phyloP scores from a whole-genome alignment of 2,797 vertebrate species.

The Pangasius larnaudii region DNA sequence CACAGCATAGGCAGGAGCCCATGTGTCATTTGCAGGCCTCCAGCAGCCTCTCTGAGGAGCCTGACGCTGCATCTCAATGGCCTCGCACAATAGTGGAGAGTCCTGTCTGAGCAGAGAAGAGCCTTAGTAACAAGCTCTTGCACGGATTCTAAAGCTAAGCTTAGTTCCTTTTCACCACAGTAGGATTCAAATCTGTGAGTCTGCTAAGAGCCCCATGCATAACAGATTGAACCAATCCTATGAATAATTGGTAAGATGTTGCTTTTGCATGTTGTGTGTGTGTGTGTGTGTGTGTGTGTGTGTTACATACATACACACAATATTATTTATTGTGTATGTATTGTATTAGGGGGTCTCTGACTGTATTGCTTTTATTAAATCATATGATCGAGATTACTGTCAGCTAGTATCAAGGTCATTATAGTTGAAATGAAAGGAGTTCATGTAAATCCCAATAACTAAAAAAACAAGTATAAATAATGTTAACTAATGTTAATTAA shows the following conservation, averaged over 20 bases:
- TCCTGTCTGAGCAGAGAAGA: slow-evolving; percentile 63
- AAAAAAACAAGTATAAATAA: too few relatives aligned
- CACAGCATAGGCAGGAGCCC: slow-evolving; percentile 39
- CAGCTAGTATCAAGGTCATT: too few relatives aligned
- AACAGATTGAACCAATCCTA: slow-evolving; percentile 35
- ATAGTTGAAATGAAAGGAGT: too few relatives aligned
- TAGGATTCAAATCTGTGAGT: slow-evolving; percentile 30
- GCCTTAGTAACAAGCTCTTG: slow-evolving; percentile 48
- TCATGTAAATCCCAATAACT: too few relatives aligned
- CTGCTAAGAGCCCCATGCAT: slow-evolving; percentile 54
- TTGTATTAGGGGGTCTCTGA: not conserved
- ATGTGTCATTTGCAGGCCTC: slow-evolving; percentile 61
- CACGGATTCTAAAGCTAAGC: slow-evolving; percentile 51
- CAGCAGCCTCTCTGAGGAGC: slow-evolving; percentile 37
- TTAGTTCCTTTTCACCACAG: slow-evolving; percentile 52
- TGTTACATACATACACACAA: too few relatives aligned
- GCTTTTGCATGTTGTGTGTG: not conserved
- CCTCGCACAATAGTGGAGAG: slow-evolving; percentile 63
- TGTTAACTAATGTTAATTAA: too few relatives aligned
- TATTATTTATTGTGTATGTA: too few relatives aligned
- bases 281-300: too few relatives aligned
- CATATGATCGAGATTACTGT: not conserved
- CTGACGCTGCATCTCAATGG: slow-evolving; percentile 72
- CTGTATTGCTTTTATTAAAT: not conserved
- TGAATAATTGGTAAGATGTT: slow-evolving; percentile 46